phyloP scores from a whole-genome alignment of 92 coral and sea anemone genomes.

The Zoanthus sociatus region DNA sequence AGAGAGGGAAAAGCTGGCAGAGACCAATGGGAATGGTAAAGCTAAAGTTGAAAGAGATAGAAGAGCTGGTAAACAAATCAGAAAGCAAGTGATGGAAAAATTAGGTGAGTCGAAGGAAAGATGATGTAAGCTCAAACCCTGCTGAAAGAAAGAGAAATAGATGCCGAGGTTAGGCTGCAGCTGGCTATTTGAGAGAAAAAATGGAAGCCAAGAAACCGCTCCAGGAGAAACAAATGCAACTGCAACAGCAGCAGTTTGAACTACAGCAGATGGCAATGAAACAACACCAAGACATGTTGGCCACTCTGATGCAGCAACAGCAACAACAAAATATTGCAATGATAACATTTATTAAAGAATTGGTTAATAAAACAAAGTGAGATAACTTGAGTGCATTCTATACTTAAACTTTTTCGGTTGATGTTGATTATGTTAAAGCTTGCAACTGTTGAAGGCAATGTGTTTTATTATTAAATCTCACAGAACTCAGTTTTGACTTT shows the following conservation, averaged over 20 bases:
- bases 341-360: neutral
- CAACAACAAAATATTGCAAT: constrained; percentile 13
- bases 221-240: constrained; percentile 8
- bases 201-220: constrained; percentile 10
- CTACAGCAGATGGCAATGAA: constrained; percentile 8
- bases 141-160: neutral
- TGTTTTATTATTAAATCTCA: too few species aligned
- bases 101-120: constrained; percentile 25
- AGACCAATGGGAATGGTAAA: neutral
- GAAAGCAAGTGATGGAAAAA: constrained; percentile 8
- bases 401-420: too few species aligned
- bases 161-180: constrained; percentile 6
- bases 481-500: too few species aligned
- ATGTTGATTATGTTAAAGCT: too few species aligned
- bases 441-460: too few species aligned
- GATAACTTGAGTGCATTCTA: too few species aligned
- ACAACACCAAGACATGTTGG: neutral
- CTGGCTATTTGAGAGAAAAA: constrained; percentile 1
- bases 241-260: neutral
- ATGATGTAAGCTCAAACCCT: neutral
- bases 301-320: constrained; percentile 9
- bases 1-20: constrained; percentile 11
- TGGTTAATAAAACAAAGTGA: too few species aligned
- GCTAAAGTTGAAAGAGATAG: neutral
- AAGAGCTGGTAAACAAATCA: constrained; percentile 12